These are phyloP conservation scores for Craterocephalus amniculus DNA, from an alignment of 2,797 vertebrate species.

Conservation along the genomic window DNA sequence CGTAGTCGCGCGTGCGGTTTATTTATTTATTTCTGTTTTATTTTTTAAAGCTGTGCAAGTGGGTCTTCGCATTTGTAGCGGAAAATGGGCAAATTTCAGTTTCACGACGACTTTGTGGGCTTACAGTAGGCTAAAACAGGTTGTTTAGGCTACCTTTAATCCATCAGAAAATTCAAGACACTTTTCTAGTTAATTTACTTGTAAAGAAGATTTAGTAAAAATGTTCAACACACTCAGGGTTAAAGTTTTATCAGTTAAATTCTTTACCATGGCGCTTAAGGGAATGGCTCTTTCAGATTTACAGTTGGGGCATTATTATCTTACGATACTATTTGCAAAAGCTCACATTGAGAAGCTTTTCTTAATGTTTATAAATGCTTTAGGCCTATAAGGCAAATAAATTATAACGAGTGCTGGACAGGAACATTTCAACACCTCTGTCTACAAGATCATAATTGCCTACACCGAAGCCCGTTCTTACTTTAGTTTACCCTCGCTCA, in stretches of 20 bases:
- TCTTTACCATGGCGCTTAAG: neutral
- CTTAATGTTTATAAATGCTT: neutral
- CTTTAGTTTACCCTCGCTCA: no score
- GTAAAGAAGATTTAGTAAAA: conserved; percentile 46
- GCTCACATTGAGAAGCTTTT: neutral
- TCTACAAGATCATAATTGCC: no score
- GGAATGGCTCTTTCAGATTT: neutral
- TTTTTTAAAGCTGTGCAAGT: neutral
- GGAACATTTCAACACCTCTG: no score
- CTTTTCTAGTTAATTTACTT: conserved; percentile 32
- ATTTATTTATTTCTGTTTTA: neutral
- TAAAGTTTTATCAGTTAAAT: conserved; percentile 8
- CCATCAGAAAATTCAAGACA: no score
- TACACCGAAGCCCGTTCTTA: no score
- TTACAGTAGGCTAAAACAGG: neutral
- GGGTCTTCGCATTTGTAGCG: conserved; percentile 14
- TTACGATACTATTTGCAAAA: neutral
- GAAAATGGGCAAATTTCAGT: conserved; percentile 22
- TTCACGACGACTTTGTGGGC: neutral
- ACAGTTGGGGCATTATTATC: neutral
- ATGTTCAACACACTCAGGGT: conserved; percentile 11
- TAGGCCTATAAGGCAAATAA: neutral
- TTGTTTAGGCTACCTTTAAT: no score
- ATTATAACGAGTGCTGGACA: neutral
- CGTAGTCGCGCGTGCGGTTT: conserved; percentile 21